Conservation (phyloP, 1,140 invertebrate genomes). For the Drosophila kurseongensis region DNA sequence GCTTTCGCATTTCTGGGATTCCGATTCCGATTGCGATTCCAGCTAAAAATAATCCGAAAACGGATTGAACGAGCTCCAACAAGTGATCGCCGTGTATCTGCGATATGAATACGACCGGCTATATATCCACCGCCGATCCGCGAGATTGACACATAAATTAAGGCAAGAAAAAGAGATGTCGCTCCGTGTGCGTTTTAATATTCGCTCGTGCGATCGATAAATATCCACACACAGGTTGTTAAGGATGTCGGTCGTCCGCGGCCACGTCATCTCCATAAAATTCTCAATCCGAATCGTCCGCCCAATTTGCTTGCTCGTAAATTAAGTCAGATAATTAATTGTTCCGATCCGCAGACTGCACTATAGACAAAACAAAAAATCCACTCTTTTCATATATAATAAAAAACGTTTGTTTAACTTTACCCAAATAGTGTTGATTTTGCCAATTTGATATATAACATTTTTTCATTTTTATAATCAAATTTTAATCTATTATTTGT, state of each 20-base stretch:
- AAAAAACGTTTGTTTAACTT: too few relatives aligned
- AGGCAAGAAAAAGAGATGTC: slow-evolving; percentile 65
- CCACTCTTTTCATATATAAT: neutral
- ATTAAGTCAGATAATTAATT: slow-evolving; percentile 70
- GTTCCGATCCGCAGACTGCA: slow-evolving; percentile 39
- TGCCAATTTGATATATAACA: too few relatives aligned
- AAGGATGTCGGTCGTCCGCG: slow-evolving; percentile 6
- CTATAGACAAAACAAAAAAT: neutral
- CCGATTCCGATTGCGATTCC: slow-evolving; percentile 49
- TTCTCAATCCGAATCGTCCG: slow-evolving; percentile 32
- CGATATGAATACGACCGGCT: slow-evolving; percentile 5
- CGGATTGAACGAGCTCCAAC: slow-evolving; percentile 24
- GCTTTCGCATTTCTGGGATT: slow-evolving; percentile 44
- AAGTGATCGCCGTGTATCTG: slow-evolving; percentile 28
- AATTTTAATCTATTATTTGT: too few relatives aligned
- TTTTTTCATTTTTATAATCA: too few relatives aligned
- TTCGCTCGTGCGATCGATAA: slow-evolving; percentile 62
- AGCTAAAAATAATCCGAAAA: slow-evolving; percentile 56
- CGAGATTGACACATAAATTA: slow-evolving; percentile 71
- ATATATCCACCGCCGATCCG: slow-evolving; percentile 41
- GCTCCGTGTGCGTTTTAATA: slow-evolving; percentile 53
- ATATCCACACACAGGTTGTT: slow-evolving; percentile 38
- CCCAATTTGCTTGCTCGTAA: slow-evolving; percentile 70
- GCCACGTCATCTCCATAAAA: slow-evolving; percentile 46
- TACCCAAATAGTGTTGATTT: too few relatives aligned